Evolutionary conservation across 2,888 invertebrate genomes (phyloP).

Genomic region (Choreutis nemorana): DNA sequence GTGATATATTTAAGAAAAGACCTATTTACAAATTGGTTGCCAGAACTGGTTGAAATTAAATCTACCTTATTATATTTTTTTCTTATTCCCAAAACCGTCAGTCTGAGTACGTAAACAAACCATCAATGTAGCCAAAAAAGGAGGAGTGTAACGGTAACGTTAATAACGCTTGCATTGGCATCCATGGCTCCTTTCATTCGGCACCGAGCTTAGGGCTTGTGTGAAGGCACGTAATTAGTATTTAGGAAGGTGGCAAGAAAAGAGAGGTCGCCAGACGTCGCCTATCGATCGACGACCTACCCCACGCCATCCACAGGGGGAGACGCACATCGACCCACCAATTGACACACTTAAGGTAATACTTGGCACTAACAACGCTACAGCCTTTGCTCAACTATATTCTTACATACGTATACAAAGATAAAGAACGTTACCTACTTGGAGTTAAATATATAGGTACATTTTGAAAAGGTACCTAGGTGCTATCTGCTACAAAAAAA

Average conservation of each 20-base stretch:
- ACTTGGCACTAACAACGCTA: constrained; percentile 50
- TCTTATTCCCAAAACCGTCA: no score
- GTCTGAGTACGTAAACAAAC: not conserved
- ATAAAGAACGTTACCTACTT: no score
- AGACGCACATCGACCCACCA: constrained; percentile 62
- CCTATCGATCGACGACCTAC: constrained; percentile 71
- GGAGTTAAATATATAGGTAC: no score
- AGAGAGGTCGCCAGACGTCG: constrained; percentile 70
- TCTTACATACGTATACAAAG: no score
- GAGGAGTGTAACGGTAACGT: constrained; percentile 23
- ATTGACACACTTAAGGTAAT: constrained; percentile 66
- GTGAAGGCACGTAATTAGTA: constrained; percentile 68
- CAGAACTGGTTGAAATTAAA: no score
- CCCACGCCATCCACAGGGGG: constrained; percentile 42
- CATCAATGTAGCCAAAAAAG: not conserved
- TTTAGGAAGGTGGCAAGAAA: constrained; percentile 68
- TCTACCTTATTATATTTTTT: no score
- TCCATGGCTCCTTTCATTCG: constrained; percentile 57
- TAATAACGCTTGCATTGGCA: constrained; percentile 50
- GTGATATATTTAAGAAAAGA: no score
- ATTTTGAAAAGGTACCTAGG: no score
- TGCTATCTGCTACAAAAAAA: no score
- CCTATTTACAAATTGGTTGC: no score
- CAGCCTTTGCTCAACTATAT: constrained; percentile 24
- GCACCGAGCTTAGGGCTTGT: constrained; percentile 53